phyloP scores from a whole-genome alignment of 2,113 vertebrate species.

The Myotis brandtii region DNA sequence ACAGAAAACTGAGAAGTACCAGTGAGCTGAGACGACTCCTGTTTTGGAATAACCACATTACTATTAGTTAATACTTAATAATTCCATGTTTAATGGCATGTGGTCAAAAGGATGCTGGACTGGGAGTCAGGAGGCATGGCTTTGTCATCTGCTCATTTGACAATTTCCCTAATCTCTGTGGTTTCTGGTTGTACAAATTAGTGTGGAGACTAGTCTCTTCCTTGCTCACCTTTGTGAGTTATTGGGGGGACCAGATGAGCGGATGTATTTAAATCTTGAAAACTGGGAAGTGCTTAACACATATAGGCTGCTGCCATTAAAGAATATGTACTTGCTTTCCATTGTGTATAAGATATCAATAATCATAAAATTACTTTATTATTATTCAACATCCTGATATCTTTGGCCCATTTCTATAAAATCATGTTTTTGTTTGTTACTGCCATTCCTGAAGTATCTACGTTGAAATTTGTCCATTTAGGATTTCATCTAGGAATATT shows the following conservation, averaged over 20 bases:
- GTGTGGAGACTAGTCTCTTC: not conserved
- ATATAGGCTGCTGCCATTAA: not conserved
- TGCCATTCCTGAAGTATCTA: not conserved
- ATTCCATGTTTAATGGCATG: not conserved
- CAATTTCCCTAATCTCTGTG: not conserved
- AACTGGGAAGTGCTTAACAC: not conserved
- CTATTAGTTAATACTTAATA: not conserved
- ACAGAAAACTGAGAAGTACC: not conserved
- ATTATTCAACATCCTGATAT: not conserved
- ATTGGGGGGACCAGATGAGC: no score
- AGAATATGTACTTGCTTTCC: not conserved
- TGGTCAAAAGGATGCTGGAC: not conserved
- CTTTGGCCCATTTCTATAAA: not conserved
- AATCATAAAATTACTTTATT: not conserved
- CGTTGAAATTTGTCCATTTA: not conserved
- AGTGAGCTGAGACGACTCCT: not conserved
- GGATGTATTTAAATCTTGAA: not conserved
- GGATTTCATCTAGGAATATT: slow-evolving; percentile 22
- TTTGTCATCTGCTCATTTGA: not conserved
- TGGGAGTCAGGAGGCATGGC: not conserved
- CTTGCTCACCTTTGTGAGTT: not conserved
- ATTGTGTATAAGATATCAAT: not conserved
- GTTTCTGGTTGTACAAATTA: not conserved
- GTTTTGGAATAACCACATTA: not conserved
- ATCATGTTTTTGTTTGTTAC: not conserved